A percentile compares a stretch with the other conserved stretches of the same genome.
Evolutionary conservation across 1,140 invertebrate species (phyloP).

Genomic region (Sipha flava): DNA sequence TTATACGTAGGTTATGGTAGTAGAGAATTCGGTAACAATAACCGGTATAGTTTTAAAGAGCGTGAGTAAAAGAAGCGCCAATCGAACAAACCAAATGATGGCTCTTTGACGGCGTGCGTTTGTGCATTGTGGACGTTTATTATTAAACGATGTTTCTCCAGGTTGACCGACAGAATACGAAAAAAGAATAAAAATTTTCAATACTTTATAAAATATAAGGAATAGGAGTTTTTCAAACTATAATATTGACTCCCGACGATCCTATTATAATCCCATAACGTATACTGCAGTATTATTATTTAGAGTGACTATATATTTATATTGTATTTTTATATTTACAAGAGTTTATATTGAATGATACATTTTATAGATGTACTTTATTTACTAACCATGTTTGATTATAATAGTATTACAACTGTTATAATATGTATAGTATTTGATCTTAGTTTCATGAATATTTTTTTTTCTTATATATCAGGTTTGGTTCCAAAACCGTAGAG

Average conservation of each 20-base stretch:
- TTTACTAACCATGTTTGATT: no score
- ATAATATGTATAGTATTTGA: no score
- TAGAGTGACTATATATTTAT: no score
- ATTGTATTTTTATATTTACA: no score
- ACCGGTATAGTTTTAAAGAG: background rate
- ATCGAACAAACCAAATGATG: background rate
- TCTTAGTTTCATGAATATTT: background rate
- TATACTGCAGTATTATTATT: no score
- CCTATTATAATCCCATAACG: no score
- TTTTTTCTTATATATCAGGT: slow-evolving; percentile 52
- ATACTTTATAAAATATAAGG: background rate
- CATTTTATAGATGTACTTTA: no score
- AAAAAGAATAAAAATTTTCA: background rate
- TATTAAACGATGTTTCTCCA: background rate
- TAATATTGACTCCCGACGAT: background rate
- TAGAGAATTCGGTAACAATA: background rate
- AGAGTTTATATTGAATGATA: no score
- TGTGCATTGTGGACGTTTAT: background rate
- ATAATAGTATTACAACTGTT: no score
- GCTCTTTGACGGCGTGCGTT: background rate
- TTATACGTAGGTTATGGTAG: background rate
- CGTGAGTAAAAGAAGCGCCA: background rate
- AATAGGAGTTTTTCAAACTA: background rate
- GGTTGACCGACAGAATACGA: background rate
- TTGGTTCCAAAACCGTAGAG: slow-evolving; percentile 89